phyloP scores from a whole-genome alignment of 1,140 invertebrate species.

The Thalassaphorura encarpata region DNA sequence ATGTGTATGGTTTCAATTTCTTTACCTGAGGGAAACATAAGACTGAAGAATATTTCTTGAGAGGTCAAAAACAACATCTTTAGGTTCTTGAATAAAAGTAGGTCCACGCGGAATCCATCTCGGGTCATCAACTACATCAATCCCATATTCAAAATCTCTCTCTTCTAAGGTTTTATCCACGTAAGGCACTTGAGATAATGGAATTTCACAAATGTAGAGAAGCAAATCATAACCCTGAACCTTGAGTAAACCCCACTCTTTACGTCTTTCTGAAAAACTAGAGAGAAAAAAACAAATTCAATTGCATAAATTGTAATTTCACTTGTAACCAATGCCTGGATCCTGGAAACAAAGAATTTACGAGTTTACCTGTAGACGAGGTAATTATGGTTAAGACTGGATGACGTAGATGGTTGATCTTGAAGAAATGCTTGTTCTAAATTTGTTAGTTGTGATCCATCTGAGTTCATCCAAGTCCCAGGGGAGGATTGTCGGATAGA shows the following conservation, averaged over 20 bases:
- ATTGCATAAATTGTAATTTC: no score
- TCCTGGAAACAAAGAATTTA: not conserved
- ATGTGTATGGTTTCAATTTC: no score
- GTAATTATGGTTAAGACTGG: conserved; percentile 41
- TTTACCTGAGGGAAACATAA: conserved; percentile 26
- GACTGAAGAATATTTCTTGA: conserved; percentile 48
- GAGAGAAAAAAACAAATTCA: conserved; percentile 42
- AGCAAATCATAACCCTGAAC: conserved; percentile 62
- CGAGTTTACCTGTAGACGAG: conserved; percentile 46
- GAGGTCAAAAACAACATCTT: conserved; percentile 69
- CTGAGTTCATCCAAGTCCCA: conserved; percentile 71
- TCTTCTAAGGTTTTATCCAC: conserved; percentile 46
- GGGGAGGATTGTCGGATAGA: conserved; percentile 60
- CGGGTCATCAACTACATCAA: conserved; percentile 60
- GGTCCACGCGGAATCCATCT: conserved; percentile 73
- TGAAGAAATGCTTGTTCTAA: conserved; percentile 74
- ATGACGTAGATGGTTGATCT: conserved; percentile 39
- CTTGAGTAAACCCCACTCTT: conserved; percentile 72
- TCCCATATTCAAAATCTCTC: conserved; percentile 71
- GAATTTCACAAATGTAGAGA: conserved; percentile 82
- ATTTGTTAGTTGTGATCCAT: conserved; percentile 59
- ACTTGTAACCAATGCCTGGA: no score
- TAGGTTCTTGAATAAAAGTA: conserved; percentile 74
- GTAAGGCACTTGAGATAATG: conserved; percentile 52
- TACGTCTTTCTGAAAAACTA: conserved; percentile 56